A percentile compares a stretch with the other conserved stretches of the same genome.
These are phyloP conservation scores for Drosophila cognata DNA, from an alignment of 2,888 invertebrate genomes.

Conservation along the genomic window DNA sequence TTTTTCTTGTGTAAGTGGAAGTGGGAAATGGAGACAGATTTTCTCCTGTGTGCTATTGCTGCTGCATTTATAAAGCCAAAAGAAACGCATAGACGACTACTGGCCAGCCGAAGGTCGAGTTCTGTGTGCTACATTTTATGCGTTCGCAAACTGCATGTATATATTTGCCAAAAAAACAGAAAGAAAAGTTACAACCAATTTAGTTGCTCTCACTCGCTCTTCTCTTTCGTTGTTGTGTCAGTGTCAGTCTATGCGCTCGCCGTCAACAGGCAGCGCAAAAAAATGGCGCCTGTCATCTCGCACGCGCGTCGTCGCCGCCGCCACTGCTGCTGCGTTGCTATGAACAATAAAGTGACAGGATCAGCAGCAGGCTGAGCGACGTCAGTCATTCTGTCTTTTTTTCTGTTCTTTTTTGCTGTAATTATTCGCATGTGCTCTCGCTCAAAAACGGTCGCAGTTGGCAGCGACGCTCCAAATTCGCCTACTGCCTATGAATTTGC, in stretches of 20 bases:
- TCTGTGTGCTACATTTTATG: conserved; percentile 13
- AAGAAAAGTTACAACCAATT: conserved; percentile 16
- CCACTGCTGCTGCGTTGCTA: conserved; percentile 2
- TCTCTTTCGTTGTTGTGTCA: conserved; percentile 18
- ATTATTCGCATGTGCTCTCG: conserved; percentile 41
- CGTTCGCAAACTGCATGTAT: conserved; percentile 19
- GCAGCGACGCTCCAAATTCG: conserved; percentile 34
- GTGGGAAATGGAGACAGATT: conserved; percentile 49
- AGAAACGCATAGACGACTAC: conserved; percentile 22
- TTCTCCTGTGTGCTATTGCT: conserved; percentile 34
- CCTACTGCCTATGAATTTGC: conserved; percentile 26
- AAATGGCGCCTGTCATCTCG: conserved; percentile 69
- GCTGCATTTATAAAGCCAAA: conserved; percentile 25
- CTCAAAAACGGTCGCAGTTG: background rate
- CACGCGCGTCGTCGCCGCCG: conserved; percentile 38
- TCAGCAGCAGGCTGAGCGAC: conserved; percentile 30
- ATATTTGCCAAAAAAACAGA: conserved; percentile 21
- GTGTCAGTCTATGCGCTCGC: conserved; percentile 1
- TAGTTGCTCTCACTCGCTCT: conserved; percentile 4
- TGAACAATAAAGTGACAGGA: conserved; percentile 41
- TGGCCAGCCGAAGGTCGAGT: conserved; percentile 37
- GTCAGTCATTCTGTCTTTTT: background rate
- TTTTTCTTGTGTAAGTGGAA: conserved; percentile 37
- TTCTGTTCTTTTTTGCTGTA: conserved; percentile 8
- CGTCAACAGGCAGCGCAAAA: conserved; percentile 29